phyloP scores from a whole-genome alignment of 2,797 vertebrate genomes.

The Anableps anableps region DNA sequence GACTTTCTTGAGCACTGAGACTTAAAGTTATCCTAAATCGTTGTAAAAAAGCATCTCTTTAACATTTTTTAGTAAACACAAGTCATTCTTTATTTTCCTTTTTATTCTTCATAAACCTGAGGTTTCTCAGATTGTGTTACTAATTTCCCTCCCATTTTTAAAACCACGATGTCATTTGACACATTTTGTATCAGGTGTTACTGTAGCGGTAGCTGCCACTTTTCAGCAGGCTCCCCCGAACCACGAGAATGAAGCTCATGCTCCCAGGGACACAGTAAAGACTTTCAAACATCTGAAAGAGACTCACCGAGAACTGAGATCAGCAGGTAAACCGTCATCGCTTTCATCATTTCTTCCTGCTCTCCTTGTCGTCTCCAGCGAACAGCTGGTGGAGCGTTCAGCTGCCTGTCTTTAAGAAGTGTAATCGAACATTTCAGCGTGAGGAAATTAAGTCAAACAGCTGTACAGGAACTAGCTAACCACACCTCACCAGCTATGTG shows the following conservation, averaged over 20 bases:
- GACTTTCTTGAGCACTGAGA: no score
- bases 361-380: neutral
- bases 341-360: neutral
- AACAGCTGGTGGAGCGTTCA: neutral
- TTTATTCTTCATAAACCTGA: neutral
- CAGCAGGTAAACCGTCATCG: constrained; percentile 29
- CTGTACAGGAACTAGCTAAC: constrained; percentile 6
- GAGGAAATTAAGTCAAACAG: neutral
- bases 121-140: neutral
- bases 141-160: neutral
- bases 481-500: neutral
- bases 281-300: neutral
- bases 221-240: neutral
- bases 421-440: no score
- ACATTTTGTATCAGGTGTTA: neutral
- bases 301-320: constrained; percentile 47
- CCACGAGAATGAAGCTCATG: neutral
- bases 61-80: neutral
- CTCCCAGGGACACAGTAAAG: neutral
- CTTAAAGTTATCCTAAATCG: neutral
- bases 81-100: neutral
- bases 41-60: neutral
- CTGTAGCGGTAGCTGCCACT: neutral
- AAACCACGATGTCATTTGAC: neutral
- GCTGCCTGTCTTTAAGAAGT: neutral